Base-by-base conservation (phyloP, 2,113 vertebrate species). In the Alligator sinensis region DNA sequence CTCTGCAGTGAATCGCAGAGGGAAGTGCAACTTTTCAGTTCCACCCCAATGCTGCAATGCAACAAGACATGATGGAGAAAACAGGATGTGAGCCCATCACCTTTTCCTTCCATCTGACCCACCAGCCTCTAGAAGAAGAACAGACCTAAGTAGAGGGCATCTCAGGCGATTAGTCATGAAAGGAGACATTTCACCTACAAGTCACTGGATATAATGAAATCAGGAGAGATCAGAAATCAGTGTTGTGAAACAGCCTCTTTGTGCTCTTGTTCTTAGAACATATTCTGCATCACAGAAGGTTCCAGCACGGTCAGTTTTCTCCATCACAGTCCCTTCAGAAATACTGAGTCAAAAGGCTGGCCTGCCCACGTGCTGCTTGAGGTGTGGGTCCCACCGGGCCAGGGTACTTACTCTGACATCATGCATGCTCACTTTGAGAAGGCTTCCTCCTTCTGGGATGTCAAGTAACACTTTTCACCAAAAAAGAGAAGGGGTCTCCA, bases 81-180 rank as follows among this genome's bases (percentile, higher is more conserved):
- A 93, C 54, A 95, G 95, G 92, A 84, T 83, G 34, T 96, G 92
- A 91, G 66, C 55, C 30, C 18, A 72, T 5, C 27, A 27, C 68
- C 25, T 59, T 68, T 84, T 92, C 66, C 74, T 76, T 80, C 82
- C 38, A 62, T 6, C 5, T 62, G 25, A 92, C 76, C 61, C 25
- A 55, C 38, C 68, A 27, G 34, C 57, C 15, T 82, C 47, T 59
- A 25, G 5, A 64, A 61, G 81, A 9, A 86, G n/a, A 34, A 34
- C 28, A 34, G 64, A 85, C 30, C 25, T 74, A 79, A 34, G 34
- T 11, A 60, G 24, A 30, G n/a, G 28, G 10, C 1, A 1, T 66
- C 61, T 91, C 62, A 27, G 84, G 81, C 74, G 24, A 72, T 60
- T 0, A 59, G 27, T 15, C 86, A 15, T 18, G 17, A 30, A 10